Evolutionary conservation across 2,888 invertebrate species (phyloP), one percentile per base, ranked within the genome.

Genomic region (Drosophila anomalata): DNA sequence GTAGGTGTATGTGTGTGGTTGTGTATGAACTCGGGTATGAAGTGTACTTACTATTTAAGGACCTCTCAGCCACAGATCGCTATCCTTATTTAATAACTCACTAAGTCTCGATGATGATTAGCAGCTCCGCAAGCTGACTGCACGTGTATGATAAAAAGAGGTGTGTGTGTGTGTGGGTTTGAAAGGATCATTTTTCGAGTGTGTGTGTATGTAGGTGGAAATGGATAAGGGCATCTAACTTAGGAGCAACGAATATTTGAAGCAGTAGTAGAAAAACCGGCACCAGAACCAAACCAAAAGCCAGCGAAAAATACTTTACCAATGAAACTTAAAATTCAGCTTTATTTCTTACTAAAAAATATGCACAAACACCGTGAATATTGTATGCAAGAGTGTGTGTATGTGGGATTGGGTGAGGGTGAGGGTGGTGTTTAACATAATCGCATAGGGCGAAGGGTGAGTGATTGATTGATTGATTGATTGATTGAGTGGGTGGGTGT

Each of bases 61-160:
- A 66, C 70, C 71, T 62, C 65, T 77, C 75, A 67, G 65, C 71
- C 71, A 68, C 51, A 72, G 65, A 71, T 53, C 56, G 17, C 54
- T 57, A 58, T 62, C 31, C 50, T 57, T 82, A 72, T 72, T 75
- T 56, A 73, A 85, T 76, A 83, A 75, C 62, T 68, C 71, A 81
- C 87, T 90, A 90, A 61, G 86, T 79, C 81, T 89, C 90, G 78
- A 90, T 86, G 70, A 90, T 90, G 77, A 90, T 90, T 71, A 89
- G 75, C 73, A 89, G 77, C 78, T 89, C 80, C 70, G 76, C 77
- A 66, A 77, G 73, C 62, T 72, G 78, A 75, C 87, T 88, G 61
- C 36, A 47, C 57, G 48, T 52, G 68, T 70, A 76, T 58, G 47
- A 66, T 29, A 46, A 68, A 52, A 50, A 55, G 31, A 63, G 52